phyloP scores from a whole-genome alignment of 2,113 vertebrate genomes.

The Gallinago jamesoni region DNA sequence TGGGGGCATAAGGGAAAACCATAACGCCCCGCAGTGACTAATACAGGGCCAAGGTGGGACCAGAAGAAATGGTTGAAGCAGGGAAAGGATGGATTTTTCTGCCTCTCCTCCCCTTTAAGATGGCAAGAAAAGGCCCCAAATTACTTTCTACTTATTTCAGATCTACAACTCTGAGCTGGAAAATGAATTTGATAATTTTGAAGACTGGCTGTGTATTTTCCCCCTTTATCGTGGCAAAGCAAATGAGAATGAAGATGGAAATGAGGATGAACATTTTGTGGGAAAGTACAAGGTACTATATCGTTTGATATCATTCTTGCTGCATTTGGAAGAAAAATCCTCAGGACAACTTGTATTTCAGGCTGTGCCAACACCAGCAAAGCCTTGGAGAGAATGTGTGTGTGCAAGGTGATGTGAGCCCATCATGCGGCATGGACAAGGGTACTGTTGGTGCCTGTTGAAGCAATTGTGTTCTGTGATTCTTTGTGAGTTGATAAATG shows the following conservation, averaged over 20 bases:
- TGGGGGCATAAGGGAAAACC: not conserved
- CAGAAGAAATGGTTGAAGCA: not conserved
- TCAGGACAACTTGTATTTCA: not conserved
- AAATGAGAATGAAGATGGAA: constrained; percentile 83
- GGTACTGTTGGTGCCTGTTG: not conserved
- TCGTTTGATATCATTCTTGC: not conserved
- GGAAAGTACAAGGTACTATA: constrained; percentile 91
- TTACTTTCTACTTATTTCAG: constrained; percentile 63
- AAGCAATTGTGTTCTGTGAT: not conserved
- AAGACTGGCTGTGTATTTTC: constrained; percentile 90
- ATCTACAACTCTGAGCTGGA: constrained; percentile 87
- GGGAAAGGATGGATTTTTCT: not conserved
- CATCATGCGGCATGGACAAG: no score
- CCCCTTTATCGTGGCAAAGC: constrained; percentile 84
- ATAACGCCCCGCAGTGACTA: not conserved
- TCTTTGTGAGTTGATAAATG: not conserved
- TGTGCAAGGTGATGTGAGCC: not conserved
- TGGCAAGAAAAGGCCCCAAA: not conserved
- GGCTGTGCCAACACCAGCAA: not conserved
- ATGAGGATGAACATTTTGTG: constrained; percentile 82
- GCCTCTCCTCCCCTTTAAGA: not conserved
- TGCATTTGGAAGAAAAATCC: not conserved
- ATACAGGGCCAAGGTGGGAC: not conserved
- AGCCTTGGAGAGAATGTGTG: not conserved
- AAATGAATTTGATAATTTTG: constrained; percentile 88